Percentiles rank a stretch among this genome's conserved stretches.
These are phyloP conservation scores for Goniozus legneri DNA, from an alignment of 1,140 invertebrate species.

Conservation along the genomic window DNA sequence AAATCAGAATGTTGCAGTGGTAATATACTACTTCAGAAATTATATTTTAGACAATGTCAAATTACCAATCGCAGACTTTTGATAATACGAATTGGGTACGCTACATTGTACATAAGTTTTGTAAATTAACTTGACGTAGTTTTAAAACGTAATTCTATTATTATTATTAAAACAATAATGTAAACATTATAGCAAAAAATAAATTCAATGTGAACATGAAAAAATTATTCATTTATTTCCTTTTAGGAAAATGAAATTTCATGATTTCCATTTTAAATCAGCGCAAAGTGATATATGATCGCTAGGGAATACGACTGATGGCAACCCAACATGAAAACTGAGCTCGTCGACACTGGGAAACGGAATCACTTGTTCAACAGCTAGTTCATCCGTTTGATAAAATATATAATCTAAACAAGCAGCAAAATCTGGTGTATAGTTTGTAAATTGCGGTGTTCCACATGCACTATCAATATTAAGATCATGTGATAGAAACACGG, in stretches of 20 bases:
- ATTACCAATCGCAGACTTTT: too few relatives aligned
- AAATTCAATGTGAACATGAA: neutral
- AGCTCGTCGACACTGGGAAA: slow-evolving; percentile 76
- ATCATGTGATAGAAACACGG: slow-evolving; percentile 63
- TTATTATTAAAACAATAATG: slow-evolving; percentile 16
- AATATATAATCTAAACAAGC: slow-evolving; percentile 93
- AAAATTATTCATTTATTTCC: neutral
- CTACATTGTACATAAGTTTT: slow-evolving; percentile 33
- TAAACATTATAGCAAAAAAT: neutral
- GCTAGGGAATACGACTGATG: slow-evolving; percentile 83
- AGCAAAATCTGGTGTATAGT: slow-evolving; percentile 78
- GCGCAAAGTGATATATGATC: slow-evolving; percentile 88
- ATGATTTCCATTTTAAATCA: slow-evolving; percentile 73
- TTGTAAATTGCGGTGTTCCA: slow-evolving; percentile 77
- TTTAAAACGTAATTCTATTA: slow-evolving; percentile 11
- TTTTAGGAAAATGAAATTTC: too few relatives aligned
- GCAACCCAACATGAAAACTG: slow-evolving; percentile 67
- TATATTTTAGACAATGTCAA: too few relatives aligned
- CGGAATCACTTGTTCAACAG: slow-evolving; percentile 70
- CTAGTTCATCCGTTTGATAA: slow-evolving; percentile 66
- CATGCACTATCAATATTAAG: slow-evolving; percentile 68
- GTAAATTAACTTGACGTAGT: slow-evolving; percentile 31
- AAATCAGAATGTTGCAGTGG: too few relatives aligned
- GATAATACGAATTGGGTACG: too few relatives aligned
- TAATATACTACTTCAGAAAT: too few relatives aligned